Percentiles rank a stretch among this genome's conserved stretches.
phyloP scores from a whole-genome alignment of 2,113 vertebrate species.

The Pantherophis guttatus region DNA sequence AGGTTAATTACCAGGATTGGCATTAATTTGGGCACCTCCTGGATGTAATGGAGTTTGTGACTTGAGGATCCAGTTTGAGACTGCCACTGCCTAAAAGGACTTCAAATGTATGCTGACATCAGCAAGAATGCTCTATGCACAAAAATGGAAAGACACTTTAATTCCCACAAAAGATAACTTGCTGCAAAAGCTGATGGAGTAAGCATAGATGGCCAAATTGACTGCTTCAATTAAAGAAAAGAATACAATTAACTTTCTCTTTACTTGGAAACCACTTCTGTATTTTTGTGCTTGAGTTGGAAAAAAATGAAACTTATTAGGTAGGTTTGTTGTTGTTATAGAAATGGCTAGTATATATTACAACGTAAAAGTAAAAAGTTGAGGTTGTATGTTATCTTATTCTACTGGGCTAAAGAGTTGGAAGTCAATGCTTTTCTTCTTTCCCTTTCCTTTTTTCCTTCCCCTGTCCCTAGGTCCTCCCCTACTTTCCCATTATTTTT shows the following conservation, averaged over 20 bases:
- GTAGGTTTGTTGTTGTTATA: not conserved
- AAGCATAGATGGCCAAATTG: not conserved
- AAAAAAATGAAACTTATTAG: too few species aligned
- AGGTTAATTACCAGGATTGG: not conserved
- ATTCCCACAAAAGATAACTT: not conserved
- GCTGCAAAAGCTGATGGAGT: too few species aligned
- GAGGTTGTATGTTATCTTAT: not conserved
- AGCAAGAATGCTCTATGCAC: not conserved
- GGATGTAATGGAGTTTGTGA: not conserved
- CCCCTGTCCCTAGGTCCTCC: not conserved
- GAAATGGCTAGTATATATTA: not conserved
- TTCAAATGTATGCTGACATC: not conserved
- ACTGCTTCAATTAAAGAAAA: not conserved
- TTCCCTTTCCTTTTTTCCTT: not conserved
- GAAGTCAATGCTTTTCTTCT: not conserved
- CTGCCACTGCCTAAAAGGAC: not conserved
- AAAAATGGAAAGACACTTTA: not conserved
- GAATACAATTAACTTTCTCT: not conserved
- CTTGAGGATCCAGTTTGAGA: not conserved
- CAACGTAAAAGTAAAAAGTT: not conserved
- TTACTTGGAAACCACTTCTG: not conserved
- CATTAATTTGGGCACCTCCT: not conserved
- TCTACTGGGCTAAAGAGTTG: not conserved
- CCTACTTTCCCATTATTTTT: not conserved
- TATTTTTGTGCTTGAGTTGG: not conserved